Evolutionary conservation across 2,888 invertebrate genomes (phyloP).

Genomic region (Lacanobia oleracea): DNA sequence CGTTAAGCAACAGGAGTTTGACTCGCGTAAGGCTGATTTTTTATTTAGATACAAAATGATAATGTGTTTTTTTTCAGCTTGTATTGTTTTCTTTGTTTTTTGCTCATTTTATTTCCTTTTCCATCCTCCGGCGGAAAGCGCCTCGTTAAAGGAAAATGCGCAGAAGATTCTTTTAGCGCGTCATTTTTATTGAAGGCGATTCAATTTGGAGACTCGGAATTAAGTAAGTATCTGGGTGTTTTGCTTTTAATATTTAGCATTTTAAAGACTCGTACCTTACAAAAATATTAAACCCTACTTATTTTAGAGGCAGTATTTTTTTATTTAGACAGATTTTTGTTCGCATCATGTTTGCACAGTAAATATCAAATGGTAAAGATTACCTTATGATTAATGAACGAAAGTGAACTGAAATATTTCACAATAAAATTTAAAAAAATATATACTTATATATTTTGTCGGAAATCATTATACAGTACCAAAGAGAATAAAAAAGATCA

Average conservation of each 20-base stretch:
- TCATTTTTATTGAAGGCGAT: constrained; percentile 5
- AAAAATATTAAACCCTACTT: no score
- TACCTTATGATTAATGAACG: no score
- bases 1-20: not conserved
- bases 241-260: not conserved
- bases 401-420: no score
- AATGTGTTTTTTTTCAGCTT: not conserved
- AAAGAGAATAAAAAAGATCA: not conserved
- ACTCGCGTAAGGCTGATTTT: not conserved
- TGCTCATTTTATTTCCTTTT: constrained; percentile 3
- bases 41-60: constrained; percentile 5
- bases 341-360: no score
- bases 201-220: not conserved
- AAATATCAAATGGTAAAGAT: no score
- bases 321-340: no score
- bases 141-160: constrained; percentile 22
- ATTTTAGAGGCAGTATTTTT: no score
- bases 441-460: no score
- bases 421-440: no score
- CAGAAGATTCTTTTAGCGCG: not conserved
- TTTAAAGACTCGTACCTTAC: no score
- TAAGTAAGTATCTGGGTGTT: not conserved
- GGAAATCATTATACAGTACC: not conserved
- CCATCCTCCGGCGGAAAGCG: not conserved
- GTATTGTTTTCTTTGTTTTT: not conserved